phyloP scores from a whole-genome alignment of 2,113 vertebrate species.

The Setophaga petechia region DNA sequence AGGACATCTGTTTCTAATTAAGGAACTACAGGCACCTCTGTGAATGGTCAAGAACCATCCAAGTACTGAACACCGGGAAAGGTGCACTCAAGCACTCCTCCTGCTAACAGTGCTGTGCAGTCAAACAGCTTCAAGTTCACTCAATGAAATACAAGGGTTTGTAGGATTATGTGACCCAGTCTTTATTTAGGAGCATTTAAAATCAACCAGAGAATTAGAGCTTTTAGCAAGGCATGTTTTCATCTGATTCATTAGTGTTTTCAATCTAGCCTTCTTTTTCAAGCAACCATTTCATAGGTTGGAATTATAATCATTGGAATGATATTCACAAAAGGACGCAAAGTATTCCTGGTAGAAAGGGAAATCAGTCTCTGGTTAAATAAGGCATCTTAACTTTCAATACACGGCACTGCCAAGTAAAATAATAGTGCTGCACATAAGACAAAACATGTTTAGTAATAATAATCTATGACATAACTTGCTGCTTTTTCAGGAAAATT shows the following conservation, averaged over 20 bases:
- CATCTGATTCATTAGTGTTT: not conserved
- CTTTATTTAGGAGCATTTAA: not conserved
- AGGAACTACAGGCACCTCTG: not conserved
- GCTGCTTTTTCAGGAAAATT: not conserved
- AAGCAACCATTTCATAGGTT: not conserved
- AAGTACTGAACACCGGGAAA: not conserved
- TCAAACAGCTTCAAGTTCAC: not conserved
- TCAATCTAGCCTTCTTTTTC: not conserved
- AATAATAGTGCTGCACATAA: not conserved
- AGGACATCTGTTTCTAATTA: conserved; percentile 41
- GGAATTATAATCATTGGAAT: not conserved
- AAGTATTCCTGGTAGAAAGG: not conserved
- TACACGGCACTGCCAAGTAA: not conserved
- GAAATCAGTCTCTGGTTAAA: not conserved
- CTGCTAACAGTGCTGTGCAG: accelerated
- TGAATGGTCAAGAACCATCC: not conserved
- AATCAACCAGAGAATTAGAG: not conserved
- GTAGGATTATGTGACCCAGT: not conserved
- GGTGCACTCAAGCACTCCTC: not conserved
- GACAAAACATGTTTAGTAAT: not conserved
- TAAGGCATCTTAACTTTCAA: not conserved
- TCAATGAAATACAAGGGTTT: not conserved
- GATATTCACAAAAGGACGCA: not conserved
- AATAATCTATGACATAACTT: not conserved
- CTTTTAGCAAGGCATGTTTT: not conserved